These are phyloP conservation scores for Numida meleagris DNA, from an alignment of 2,113 vertebrate genomes.

Conservation along the genomic window DNA sequence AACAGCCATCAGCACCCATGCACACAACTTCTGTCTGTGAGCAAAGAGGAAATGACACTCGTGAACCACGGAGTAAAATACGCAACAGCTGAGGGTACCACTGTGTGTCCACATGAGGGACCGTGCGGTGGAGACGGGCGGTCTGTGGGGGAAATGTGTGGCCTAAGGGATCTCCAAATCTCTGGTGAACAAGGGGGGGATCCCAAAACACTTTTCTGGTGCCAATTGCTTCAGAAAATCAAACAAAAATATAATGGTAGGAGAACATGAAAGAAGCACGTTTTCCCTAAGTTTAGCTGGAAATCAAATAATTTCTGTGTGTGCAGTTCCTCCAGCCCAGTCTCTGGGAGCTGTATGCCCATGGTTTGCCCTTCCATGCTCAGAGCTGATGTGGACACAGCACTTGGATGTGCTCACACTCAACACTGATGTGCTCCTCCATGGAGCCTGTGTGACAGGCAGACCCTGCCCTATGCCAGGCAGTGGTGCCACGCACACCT, in stretches of 20 bases:
- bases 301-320: background rate
- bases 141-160: too few species aligned
- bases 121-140: fast-evolving
- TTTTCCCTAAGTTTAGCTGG: background rate
- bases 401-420: too few species aligned
- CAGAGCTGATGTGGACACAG: background rate
- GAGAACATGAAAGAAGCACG: background rate
- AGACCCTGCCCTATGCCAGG: background rate
- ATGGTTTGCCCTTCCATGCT: background rate
- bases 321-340: background rate
- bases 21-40: background rate
- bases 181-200: background rate
- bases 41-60: fast-evolving
- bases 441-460: background rate
- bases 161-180: background rate
- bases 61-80: background rate
- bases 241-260: background rate
- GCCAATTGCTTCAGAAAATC: background rate
- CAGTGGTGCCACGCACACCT: background rate
- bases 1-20: background rate
- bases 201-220: background rate
- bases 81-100: background rate
- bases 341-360: background rate
- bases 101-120: too few species aligned
- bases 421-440: background rate